These are phyloP conservation scores for Germaria angustata DNA, from an alignment of 2,888 invertebrate genomes.

Conservation along the genomic window DNA sequence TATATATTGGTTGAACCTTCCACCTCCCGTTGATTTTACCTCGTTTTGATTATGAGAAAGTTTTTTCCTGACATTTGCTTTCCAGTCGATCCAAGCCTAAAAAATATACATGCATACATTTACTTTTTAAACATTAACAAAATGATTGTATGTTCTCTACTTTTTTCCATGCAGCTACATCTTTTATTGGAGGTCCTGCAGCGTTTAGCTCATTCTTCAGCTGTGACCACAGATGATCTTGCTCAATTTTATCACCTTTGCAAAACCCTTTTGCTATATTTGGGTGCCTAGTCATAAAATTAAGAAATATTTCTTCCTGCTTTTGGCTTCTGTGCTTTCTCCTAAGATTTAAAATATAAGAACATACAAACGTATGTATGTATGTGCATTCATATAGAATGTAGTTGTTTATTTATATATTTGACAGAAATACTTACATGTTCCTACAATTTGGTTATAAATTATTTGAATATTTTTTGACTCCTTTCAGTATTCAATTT, in stretches of 20 bases:
- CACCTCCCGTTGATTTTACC: background rate
- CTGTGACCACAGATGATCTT: constrained; percentile 70
- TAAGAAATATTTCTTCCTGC: constrained; percentile 71
- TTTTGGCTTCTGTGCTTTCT: constrained; percentile 69
- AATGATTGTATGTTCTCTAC: constrained; percentile 47
- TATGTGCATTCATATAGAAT: no score
- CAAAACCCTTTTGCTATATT: constrained; percentile 70
- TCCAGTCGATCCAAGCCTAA: constrained; percentile 17
- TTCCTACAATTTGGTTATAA: no score
- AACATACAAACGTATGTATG: no score
- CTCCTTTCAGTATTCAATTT: no score
- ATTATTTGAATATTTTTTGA: no score
- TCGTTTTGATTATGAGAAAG: constrained; percentile 5
- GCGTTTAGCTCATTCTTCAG: constrained; percentile 70
- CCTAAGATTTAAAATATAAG: no score
- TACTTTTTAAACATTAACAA: no score
- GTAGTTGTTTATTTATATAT: no score
- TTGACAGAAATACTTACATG: no score
- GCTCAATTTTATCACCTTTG: constrained; percentile 70
- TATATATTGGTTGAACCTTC: constrained; percentile 8
- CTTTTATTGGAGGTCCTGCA: constrained; percentile 71
- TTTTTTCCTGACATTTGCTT: background rate
- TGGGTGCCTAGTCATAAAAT: constrained; percentile 71
- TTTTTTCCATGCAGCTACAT: constrained; percentile 70
- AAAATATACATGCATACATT: no score